phyloP scores from a whole-genome alignment of 92 coral and sea anemone genomes.

The Galaxea fascicularis region DNA sequence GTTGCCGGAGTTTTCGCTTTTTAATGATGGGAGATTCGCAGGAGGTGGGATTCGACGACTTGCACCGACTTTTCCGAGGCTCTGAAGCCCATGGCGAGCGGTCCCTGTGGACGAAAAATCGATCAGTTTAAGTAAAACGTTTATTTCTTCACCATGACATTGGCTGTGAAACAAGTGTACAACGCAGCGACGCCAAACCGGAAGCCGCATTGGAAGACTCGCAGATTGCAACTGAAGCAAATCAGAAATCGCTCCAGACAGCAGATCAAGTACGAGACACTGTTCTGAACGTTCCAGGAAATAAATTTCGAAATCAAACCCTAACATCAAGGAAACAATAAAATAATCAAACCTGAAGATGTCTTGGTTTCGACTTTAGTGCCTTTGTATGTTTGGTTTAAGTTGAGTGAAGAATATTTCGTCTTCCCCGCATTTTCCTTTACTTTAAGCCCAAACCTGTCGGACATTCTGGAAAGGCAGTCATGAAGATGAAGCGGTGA shows the following conservation, averaged over 20 bases:
- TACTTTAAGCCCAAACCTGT: constrained; percentile 99
- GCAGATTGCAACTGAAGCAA: constrained; percentile 31
- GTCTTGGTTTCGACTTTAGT: constrained; percentile 99
- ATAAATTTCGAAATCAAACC: neutral
- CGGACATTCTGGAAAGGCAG: constrained; percentile 99
- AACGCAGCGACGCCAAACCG: constrained; percentile 43
- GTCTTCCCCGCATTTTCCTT: constrained; percentile 99
- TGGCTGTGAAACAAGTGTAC: constrained; percentile 31
- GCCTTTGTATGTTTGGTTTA: constrained; percentile 99
- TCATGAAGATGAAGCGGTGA: constrained; percentile 97
- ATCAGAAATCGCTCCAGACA: neutral
- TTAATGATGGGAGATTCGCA: constrained; percentile 97
- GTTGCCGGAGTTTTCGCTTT: constrained; percentile 99
- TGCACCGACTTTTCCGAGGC: constrained; percentile 99
- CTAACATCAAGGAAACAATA: neutral
- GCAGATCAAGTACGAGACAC: neutral
- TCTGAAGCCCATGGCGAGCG: constrained; percentile 99
- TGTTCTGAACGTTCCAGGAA: neutral
- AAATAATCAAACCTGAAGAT: constrained; percentile 88
- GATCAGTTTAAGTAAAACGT: neutral
- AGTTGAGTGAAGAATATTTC: constrained; percentile 99
- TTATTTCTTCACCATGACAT: neutral
- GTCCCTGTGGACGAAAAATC: constrained; percentile 69
- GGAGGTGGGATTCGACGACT: constrained; percentile 99
- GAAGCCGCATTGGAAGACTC: constrained; percentile 37